phyloP scores from a whole-genome alignment of 1,140 invertebrate genomes.

The Drosophila ercepeae region DNA sequence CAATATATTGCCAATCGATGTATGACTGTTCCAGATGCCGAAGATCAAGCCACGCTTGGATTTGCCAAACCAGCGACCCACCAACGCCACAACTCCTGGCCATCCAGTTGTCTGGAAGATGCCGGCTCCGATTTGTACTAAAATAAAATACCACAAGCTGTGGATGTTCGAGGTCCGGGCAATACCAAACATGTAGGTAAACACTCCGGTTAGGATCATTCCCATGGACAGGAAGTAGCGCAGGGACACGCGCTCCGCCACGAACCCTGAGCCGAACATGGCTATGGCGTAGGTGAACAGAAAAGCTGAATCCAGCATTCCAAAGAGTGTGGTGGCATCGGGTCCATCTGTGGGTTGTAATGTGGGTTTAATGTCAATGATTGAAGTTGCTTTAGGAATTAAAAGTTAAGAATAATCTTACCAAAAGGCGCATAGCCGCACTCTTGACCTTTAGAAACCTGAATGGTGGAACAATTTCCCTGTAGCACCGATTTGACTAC shows the following conservation, averaged over 20 bases:
- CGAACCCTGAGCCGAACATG: constrained; percentile 96
- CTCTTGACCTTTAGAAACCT: constrained; percentile 69
- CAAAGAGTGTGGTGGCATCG: constrained; percentile 92
- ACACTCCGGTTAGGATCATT: constrained; percentile 95
- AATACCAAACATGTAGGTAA: constrained; percentile 95
- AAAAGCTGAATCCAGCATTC: constrained; percentile 95
- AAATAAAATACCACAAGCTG: constrained; percentile 92
- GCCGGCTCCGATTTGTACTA: constrained; percentile 92
- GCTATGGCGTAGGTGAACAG: constrained; percentile 96
- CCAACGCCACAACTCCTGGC: constrained; percentile 95
- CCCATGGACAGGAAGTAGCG: constrained; percentile 95
- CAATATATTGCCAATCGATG: constrained; percentile 97
- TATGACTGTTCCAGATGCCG: constrained; percentile 98
- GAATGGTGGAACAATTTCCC: constrained; percentile 90
- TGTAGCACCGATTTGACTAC: constrained; percentile 96
- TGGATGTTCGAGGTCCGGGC: constrained; percentile 94
- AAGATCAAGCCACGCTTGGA: constrained; percentile 96
- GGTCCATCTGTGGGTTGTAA: constrained; percentile 89
- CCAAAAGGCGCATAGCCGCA: constrained; percentile 94
- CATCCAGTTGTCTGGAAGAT: constrained; percentile 94
- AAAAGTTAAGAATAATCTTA: constrained; percentile 85
- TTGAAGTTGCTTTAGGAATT: no score
- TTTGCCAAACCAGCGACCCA: constrained; percentile 98
- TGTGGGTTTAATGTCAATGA: no score
- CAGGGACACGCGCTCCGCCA: constrained; percentile 96